phyloP scores from a whole-genome alignment of 1,140 invertebrate species.

The Meloidogyne floridensis region DNA sequence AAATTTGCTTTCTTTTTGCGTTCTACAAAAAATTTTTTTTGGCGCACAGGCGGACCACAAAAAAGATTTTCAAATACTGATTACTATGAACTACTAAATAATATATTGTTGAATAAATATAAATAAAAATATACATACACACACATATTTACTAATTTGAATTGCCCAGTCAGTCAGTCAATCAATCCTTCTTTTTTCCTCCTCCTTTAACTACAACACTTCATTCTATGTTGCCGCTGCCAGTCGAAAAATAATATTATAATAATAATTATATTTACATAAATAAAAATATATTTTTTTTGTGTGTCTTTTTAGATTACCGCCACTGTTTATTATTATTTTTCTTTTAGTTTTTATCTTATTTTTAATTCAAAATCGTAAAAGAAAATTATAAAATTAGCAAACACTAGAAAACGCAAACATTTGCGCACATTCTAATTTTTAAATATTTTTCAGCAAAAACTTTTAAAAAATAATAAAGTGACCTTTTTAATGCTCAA shows the following conservation, averaged over 20 bases:
- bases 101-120: conserved; percentile 10
- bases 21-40: background rate
- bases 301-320: background rate
- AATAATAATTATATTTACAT: background rate
- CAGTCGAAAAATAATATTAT: background rate
- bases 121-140: no score
- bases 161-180: conserved; percentile 1
- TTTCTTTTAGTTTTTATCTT: no score
- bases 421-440: background rate
- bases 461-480: background rate
- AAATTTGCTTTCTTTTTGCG: background rate
- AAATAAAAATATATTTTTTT: background rate
- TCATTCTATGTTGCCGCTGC: conserved; percentile 1
- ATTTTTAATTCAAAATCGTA: no score
- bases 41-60: background rate
- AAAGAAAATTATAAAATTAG: no score
- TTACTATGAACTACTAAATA: background rate
- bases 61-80: background rate
- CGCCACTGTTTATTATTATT: background rate
- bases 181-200: background rate
- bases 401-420: no score
- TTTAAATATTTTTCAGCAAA: no score
- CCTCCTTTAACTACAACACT: background rate
- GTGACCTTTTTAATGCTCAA: conserved; percentile 8
- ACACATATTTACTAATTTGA: conserved; percentile 1